A percentile compares a stretch with the other conserved stretches of the same genome.
These are phyloP conservation scores for Crematogaster levior DNA, from an alignment of 2,888 invertebrate genomes.

Conservation along the genomic window DNA sequence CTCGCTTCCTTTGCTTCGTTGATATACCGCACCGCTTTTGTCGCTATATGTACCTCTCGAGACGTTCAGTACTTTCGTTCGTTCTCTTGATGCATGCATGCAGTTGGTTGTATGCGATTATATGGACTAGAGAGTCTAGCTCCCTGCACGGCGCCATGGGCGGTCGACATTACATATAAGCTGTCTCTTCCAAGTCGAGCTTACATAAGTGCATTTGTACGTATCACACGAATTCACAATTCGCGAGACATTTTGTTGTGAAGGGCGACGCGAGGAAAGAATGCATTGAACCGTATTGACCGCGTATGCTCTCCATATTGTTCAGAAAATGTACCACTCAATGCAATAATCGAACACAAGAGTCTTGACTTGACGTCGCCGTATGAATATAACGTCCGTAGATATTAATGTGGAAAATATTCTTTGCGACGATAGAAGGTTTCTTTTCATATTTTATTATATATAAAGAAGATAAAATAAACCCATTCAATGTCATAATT, in stretches of 20 bases:
- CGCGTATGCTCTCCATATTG: background rate
- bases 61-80: slow-evolving; percentile 49
- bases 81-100: slow-evolving; percentile 45
- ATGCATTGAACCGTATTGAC: slow-evolving; percentile 23
- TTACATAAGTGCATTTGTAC: slow-evolving; percentile 59
- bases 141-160: slow-evolving; percentile 43
- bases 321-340: slow-evolving; percentile 20
- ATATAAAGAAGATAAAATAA: background rate
- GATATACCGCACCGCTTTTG: slow-evolving; percentile 31
- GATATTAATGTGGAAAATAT: background rate
- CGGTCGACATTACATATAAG: slow-evolving; percentile 57
- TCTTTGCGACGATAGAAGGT: background rate
- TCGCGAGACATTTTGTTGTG: slow-evolving; percentile 39
- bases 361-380: background rate
- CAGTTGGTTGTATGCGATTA: slow-evolving; percentile 23
- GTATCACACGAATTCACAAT: slow-evolving; percentile 54
- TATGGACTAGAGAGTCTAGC: slow-evolving; percentile 37
- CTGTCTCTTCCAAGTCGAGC: slow-evolving; percentile 50
- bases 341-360: slow-evolving; percentile 31
- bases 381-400: slow-evolving; percentile 1
- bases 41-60: slow-evolving; percentile 43
- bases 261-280: slow-evolving; percentile 15
- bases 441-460: background rate
- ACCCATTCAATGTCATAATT: background rate
- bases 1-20: slow-evolving; percentile 9